These are phyloP conservation scores for Cephus sareptanus DNA, from an alignment of 2,888 invertebrate genomes.

Conservation along the genomic window DNA sequence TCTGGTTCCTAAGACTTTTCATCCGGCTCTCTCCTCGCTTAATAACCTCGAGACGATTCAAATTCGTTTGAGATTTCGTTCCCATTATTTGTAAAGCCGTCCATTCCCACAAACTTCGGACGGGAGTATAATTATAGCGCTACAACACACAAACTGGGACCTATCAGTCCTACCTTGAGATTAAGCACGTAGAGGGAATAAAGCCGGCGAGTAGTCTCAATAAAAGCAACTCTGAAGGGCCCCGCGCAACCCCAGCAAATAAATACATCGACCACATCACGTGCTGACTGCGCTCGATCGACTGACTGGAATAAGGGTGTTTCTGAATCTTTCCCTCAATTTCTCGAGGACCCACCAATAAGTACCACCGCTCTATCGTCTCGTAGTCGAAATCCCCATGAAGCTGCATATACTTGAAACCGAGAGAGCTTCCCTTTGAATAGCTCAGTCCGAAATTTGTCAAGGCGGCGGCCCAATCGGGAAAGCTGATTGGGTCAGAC, in stretches of 20 bases:
- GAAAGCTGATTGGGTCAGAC: constrained; percentile 3
- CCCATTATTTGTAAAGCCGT: too few species aligned
- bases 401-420: not conserved
- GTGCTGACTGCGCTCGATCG: constrained; percentile 30
- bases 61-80: too few species aligned
- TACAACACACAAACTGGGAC: not conserved
- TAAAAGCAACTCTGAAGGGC: constrained; percentile 48
- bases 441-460: not conserved
- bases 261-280: constrained; percentile 44
- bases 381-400: not conserved
- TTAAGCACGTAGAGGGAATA: constrained; percentile 32
- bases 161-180: constrained; percentile 6
- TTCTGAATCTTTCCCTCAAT: not conserved
- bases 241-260: constrained; percentile 39
- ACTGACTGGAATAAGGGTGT: not conserved
- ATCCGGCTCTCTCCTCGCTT: too few species aligned
- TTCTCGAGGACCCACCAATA: not conserved
- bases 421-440: not conserved
- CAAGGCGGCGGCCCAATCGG: not conserved
- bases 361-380: not conserved
- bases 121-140: too few species aligned
- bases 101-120: too few species aligned
- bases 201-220: constrained; percentile 32
- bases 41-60: too few species aligned
- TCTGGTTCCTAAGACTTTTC: too few species aligned